These are phyloP conservation scores for Bergia puertoricense DNA, from an alignment of 92 coral and sea anemone species.

Conservation along the genomic window DNA sequence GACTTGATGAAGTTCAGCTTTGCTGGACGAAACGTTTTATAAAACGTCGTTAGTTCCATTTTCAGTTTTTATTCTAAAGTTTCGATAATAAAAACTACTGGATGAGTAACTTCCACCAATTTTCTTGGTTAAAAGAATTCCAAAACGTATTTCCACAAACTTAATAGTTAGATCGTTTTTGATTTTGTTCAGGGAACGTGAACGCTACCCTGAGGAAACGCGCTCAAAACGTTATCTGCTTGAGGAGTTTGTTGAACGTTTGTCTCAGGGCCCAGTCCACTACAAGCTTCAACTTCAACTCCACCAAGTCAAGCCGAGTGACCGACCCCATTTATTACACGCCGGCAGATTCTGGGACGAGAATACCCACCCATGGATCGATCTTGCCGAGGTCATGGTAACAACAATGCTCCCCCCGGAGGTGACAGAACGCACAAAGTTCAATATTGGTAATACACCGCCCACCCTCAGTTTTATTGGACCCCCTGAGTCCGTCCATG, in stretches of 20 bases:
- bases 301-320: slow-evolving; percentile 63
- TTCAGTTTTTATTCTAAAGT: too few species aligned
- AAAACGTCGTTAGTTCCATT: too few species aligned
- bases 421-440: slow-evolving; percentile 63
- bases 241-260: slow-evolving; percentile 61
- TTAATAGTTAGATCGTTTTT: too few species aligned
- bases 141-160: too few species aligned
- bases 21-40: too few species aligned
- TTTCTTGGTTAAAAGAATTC: neutral
- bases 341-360: slow-evolving; percentile 79
- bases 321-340: slow-evolving; percentile 75
- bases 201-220: slow-evolving; percentile 60
- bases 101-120: too few species aligned
- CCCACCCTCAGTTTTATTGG: slow-evolving; percentile 55
- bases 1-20: too few species aligned
- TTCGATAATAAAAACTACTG: too few species aligned
- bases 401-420: slow-evolving; percentile 72
- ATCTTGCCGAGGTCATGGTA: slow-evolving; percentile 83
- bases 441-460: slow-evolving; percentile 60
- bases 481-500: slow-evolving; percentile 74
- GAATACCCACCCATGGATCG: slow-evolving; percentile 88
- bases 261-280: slow-evolving; percentile 59
- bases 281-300: slow-evolving; percentile 86
- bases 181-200: slow-evolving; percentile 39
- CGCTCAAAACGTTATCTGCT: slow-evolving; percentile 64